These are phyloP conservation scores for Pomatorhinus ruficollis DNA, from an alignment of 2,113 vertebrate species.

Conservation along the genomic window DNA sequence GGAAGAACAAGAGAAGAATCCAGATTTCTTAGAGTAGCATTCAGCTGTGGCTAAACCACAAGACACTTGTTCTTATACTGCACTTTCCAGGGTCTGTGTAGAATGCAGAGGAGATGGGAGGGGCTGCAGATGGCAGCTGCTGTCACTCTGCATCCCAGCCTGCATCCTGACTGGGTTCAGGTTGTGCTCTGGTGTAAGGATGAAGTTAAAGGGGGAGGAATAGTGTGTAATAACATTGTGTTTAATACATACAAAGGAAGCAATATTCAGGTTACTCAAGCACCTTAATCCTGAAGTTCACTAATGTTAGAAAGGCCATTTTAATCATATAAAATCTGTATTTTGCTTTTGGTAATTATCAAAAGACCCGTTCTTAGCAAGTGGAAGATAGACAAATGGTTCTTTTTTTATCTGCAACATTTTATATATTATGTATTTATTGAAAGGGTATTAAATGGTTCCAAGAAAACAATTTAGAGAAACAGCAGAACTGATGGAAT, in stretches of 20 bases:
- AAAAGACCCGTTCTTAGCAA: not conserved
- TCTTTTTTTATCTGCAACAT: not conserved
- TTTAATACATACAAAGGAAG: not conserved
- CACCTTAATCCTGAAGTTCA: not conserved
- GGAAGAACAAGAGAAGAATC: not conserved
- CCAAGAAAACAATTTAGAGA: constrained; percentile 1
- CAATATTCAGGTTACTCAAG: not conserved
- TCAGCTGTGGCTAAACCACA: not conserved
- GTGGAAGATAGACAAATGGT: not conserved
- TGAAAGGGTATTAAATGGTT: constrained; percentile 6
- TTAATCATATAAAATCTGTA: not conserved
- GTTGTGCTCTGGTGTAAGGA: not conserved
- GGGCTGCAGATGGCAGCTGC: not conserved
- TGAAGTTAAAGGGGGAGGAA: not conserved
- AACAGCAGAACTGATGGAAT: not conserved
- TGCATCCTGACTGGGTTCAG: not conserved
- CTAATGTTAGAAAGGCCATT: not conserved
- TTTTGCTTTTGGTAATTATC: not conserved
- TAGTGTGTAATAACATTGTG: not conserved
- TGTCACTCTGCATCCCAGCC: not conserved
- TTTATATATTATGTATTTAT: not conserved
- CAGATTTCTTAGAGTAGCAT: not conserved
- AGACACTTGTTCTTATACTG: not conserved
- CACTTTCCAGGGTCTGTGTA: not conserved
- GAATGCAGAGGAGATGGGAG: not conserved